phyloP scores from a whole-genome alignment of 2,888 invertebrate species.

The Idaea aversata region DNA sequence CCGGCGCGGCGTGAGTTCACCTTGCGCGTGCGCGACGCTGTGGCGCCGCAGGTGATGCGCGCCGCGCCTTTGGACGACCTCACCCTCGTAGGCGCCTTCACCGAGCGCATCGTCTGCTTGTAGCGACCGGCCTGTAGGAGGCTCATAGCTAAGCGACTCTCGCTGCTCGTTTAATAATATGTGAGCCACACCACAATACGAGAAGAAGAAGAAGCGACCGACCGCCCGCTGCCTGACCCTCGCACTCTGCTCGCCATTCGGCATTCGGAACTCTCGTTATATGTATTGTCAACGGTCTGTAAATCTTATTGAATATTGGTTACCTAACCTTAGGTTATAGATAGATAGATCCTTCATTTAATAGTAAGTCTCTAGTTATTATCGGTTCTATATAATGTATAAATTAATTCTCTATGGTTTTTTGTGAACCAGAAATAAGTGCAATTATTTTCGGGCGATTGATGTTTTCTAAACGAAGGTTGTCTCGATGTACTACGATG shows the following conservation, averaged over 20 bases:
- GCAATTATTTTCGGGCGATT: constrained; percentile 16
- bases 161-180: no score
- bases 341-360: no score
- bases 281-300: constrained; percentile 7
- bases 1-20: constrained; percentile 65
- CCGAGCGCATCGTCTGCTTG: constrained; percentile 68
- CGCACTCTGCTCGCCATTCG: no score
- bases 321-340: constrained; percentile 6
- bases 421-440: constrained; percentile 13
- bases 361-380: no score
- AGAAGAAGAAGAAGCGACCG: no score
- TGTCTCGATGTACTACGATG: no score
- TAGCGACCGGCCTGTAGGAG: constrained; percentile 46
- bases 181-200: no score
- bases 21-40: constrained; percentile 59
- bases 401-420: constrained; percentile 7
- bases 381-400: no score
- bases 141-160: no score
- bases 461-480: no score
- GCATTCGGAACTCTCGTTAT: no score
- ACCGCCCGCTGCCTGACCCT: not conserved
- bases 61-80: constrained; percentile 66
- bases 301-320: constrained; percentile 18
- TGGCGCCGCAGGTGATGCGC: constrained; percentile 65
- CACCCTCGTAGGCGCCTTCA: constrained; percentile 68